These are phyloP conservation scores for Gorsachius goisagi DNA, from an alignment of 2,113 vertebrate species.

Conservation along the genomic window DNA sequence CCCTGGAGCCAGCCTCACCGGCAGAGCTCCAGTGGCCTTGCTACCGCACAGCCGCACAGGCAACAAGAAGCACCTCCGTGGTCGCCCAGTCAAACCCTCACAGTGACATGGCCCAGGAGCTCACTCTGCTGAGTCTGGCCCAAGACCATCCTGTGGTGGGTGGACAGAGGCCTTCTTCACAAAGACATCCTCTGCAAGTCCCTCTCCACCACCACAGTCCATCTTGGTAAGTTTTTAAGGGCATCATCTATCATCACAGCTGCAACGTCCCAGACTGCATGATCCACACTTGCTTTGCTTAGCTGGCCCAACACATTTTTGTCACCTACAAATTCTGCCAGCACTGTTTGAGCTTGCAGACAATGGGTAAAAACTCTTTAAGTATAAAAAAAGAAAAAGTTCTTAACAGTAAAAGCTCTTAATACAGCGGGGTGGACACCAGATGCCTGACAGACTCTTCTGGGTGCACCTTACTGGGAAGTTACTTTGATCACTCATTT, in stretches of 20 bases:
- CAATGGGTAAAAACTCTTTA: not conserved
- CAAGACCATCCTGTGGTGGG: not conserved
- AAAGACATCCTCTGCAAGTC: not conserved
- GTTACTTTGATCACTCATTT: not conserved
- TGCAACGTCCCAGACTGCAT: not conserved
- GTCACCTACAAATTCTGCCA: not conserved
- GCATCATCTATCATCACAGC: not conserved
- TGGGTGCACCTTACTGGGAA: not conserved
- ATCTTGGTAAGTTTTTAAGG: not conserved
- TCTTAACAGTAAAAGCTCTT: not conserved
- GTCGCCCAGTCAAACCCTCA: not conserved
- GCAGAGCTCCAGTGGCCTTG: not conserved
- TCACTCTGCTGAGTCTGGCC: not conserved
- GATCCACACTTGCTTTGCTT: rapidly evolving
- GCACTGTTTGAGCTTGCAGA: not conserved
- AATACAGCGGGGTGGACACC: too few relatives aligned
- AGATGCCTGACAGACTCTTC: not conserved
- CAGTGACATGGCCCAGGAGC: not conserved
- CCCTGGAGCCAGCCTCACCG: not conserved
- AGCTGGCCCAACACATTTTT: not conserved
- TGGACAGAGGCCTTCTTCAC: not conserved
- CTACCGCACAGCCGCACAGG: not conserved
- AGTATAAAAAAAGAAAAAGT: not conserved
- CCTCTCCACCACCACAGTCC: not conserved
- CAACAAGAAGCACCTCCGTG: not conserved